These are phyloP conservation scores for Caprella mutica DNA, from an alignment of 2,888 invertebrate genomes.

Conservation along the genomic window DNA sequence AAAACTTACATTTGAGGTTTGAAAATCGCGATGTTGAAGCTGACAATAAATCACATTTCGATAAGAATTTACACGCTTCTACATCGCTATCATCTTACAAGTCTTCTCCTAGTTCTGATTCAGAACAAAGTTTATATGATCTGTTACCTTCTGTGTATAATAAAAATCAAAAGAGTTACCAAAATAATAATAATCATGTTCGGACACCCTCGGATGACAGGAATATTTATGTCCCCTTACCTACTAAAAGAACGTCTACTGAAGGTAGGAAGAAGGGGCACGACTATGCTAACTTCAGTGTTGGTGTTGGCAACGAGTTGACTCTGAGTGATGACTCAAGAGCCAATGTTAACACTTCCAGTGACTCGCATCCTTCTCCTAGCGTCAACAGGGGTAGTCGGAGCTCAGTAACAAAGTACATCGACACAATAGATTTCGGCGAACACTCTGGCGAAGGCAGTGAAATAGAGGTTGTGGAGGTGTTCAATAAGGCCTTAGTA, in stretches of 20 bases:
- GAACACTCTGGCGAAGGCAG: conserved; percentile 14
- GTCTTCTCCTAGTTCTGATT: conserved; percentile 4
- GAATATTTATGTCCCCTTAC: conserved; percentile 21
- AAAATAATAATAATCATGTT: background rate
- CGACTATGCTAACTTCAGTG: conserved; percentile 29
- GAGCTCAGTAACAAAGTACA: background rate
- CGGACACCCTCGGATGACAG: background rate
- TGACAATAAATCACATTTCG: no score
- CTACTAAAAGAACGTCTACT: conserved; percentile 17
- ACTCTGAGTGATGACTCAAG: background rate
- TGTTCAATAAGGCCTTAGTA: conserved; percentile 25
- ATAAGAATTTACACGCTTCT: no score
- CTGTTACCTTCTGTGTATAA: conserved; percentile 1
- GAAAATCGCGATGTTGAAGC: no score
- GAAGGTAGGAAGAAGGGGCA: conserved; percentile 10
- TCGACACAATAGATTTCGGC: conserved; percentile 26
- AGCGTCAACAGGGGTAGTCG: background rate
- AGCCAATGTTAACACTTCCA: no score
- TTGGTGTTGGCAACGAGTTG: background rate
- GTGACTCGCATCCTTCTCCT: no score
- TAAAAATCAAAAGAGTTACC: no score
- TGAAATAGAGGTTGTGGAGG: conserved; percentile 29
- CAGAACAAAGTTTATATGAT: conserved; percentile 7
- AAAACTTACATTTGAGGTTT: no score
- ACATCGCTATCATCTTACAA: background rate